A percentile compares a stretch with the other conserved stretches of the same genome.
Conservation (phyloP, 37 sponge, comb jelly and placozoan species). For the Halisarca cf. caerulea region DNA sequence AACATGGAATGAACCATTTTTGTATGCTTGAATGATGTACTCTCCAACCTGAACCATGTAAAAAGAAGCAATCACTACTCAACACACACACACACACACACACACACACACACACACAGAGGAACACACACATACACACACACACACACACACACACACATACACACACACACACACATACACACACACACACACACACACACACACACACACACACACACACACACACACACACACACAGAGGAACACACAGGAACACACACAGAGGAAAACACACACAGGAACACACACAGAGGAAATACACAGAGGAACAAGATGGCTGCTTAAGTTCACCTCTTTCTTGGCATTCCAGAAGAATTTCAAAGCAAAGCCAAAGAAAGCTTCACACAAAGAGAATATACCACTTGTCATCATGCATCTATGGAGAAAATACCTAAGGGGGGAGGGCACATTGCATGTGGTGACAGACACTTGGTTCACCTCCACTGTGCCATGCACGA, state of each 20-base stretch:
- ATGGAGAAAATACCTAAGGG: slow-evolving; percentile 10
- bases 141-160: too few relatives aligned
- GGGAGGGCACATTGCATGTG: background rate
- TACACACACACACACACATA: too few relatives aligned
- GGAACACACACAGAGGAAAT: background rate
- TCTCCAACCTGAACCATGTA: slow-evolving; percentile 76
- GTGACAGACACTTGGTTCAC: too few relatives aligned
- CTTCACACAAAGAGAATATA: slow-evolving; percentile 60
- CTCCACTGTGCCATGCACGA: too few relatives aligned
- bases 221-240: too few relatives aligned
- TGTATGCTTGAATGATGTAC: slow-evolving; percentile 78
- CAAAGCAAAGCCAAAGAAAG: slow-evolving; percentile 52
- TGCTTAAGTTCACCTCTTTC: slow-evolving; percentile 51
- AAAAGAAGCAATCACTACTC: background rate
- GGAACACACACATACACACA: too few relatives aligned
- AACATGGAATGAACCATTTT: slow-evolving; percentile 80
- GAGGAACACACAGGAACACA: too few relatives aligned
- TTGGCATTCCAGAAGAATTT: slow-evolving; percentile 50
- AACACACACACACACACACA: background rate
- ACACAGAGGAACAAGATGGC: background rate
- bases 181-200: too few relatives aligned
- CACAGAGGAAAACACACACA: too few relatives aligned
- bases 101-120: too few relatives aligned
- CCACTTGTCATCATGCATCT: slow-evolving; percentile 65
- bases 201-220: too few relatives aligned